A percentile compares a stretch with the other conserved stretches of the same genome.
Evolutionary conservation across 2,797 vertebrate genomes (phyloP).

Genomic region (Rhinella marina): DNA sequence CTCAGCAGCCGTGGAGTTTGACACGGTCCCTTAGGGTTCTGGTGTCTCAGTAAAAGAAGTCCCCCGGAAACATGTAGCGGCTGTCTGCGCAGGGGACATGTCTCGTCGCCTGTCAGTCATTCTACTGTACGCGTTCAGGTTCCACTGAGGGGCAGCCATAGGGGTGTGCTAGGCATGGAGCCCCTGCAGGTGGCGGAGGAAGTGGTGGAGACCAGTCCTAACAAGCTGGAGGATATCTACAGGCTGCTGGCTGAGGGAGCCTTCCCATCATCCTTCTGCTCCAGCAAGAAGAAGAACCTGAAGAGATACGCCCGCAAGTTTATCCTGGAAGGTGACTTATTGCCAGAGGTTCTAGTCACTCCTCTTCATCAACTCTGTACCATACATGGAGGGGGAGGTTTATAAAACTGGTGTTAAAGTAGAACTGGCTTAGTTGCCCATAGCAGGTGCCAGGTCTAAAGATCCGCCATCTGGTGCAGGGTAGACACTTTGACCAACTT

Average conservation of each 20-base stretch:
- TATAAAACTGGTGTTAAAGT: no score
- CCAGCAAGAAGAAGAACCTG: constrained; percentile 85
- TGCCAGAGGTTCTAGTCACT: no score
- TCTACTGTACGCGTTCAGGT: not conserved
- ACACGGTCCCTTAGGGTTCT: not conserved
- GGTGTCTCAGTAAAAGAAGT: constrained; percentile 19
- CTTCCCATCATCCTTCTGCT: constrained; percentile 84
- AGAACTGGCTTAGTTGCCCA: no score
- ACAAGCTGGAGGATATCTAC: constrained; percentile 85
- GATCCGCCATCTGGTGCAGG: no score
- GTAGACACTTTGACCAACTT: no score
- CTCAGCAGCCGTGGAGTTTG: not conserved
- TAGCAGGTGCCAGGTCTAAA: no score
- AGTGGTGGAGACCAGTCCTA: constrained; percentile 80
- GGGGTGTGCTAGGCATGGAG: constrained; percentile 72
- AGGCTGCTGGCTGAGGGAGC: constrained; percentile 84
- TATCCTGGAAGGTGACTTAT: constrained; percentile 72
- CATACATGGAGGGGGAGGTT: no score
- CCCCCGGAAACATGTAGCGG: constrained; percentile 16
- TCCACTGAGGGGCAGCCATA: not conserved
- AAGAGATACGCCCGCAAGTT: constrained; percentile 90
- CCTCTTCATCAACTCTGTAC: no score
- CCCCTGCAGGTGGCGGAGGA: constrained; percentile 84
- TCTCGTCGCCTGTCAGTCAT: not conserved
- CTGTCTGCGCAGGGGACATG: not conserved